Evolutionary conservation across 2,797 vertebrate species (phyloP).

Genomic region (Huso huso): DNA sequence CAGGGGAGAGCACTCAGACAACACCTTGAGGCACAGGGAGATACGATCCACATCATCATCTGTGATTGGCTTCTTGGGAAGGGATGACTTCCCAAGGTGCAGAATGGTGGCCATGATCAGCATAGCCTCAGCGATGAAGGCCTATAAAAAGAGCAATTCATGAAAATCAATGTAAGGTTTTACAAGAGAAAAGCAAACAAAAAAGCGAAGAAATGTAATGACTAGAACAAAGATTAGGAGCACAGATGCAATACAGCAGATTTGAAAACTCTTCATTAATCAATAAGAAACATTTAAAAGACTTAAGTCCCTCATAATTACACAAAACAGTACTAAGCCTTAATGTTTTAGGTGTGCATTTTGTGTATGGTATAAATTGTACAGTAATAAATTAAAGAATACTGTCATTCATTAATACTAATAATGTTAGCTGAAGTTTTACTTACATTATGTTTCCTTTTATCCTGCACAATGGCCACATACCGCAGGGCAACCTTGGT

Average conservation of each 20-base stretch:
- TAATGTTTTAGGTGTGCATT: too few species aligned
- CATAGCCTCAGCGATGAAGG: constrained; percentile 92
- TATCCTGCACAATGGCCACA: constrained; percentile 79
- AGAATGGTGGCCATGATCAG: constrained; percentile 95
- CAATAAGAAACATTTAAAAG: too few species aligned
- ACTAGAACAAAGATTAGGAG: too few species aligned
- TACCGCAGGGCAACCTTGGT: constrained; percentile 95
- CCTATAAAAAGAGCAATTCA: constrained; percentile 47
- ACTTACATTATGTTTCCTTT: constrained; percentile 91
- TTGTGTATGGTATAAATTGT: too few species aligned
- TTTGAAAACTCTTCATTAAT: too few species aligned
- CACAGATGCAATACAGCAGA: too few species aligned
- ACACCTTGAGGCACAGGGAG: constrained; percentile 92
- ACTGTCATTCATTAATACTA: too few species aligned
- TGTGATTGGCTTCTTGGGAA: constrained; percentile 97
- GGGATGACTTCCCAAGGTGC: constrained; percentile 91
- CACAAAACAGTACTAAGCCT: too few species aligned
- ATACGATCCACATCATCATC: constrained; percentile 97
- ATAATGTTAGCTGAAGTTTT: background rate
- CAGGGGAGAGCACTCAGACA: constrained; percentile 92
- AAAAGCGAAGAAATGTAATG: too few species aligned
- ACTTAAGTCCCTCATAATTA: too few species aligned
- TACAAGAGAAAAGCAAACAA: background rate
- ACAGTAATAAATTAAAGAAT: too few species aligned
- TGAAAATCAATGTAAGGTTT: background rate